Evolutionary conservation across 1,140 invertebrate species (phyloP), one percentile per base, ranked within the genome.

Genomic region (Mamestra configurata): DNA sequence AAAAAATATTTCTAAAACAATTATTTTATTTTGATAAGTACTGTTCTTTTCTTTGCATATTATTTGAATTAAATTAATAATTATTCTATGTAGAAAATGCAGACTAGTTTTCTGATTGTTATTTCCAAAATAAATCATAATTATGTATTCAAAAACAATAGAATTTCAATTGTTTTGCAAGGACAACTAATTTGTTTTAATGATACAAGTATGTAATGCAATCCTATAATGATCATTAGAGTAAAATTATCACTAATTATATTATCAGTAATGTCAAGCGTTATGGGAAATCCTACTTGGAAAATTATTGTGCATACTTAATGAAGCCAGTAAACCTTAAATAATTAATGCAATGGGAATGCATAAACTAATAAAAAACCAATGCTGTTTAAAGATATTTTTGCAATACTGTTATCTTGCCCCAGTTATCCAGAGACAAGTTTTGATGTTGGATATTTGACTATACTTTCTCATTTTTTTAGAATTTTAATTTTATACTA

Each of bases 201-300:
- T 24, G 22, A 24, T 46, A 1, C 43, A 46, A 31, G 46, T 49
- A n/a, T 53, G 20, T 24, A 55, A 55, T 55, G 53, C 22, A 24
- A 55, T 55, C 22, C 22, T 24, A 55, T 55, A 55, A 55, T 22
- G 53, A 55, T 55, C 4, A 55, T 55, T 55, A 55, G 20, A 24
- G 22, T 55, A 55, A 10, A 8, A 24, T 24, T 55, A 27, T 55
- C 20, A 55, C 8, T 55, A 55, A 55, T 55, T 31, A 31, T 31
- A 31, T 31, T 31, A 31, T 55, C 20, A 55, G 20, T 55, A 55
- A 55, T 55, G 53, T 55, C 53, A 55, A 55, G 11, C 18, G 22
- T 55, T 55, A 24, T 24, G 53, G 22, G 53, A 55, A 55, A 24
- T 24, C 22, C 22, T 24, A 55, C 53, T 24, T 55, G 53, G 20